Evolutionary conservation across 2,113 vertebrate species (phyloP), one percentile per base, ranked within the genome.

Genomic region (Sisor rabdophorus): DNA sequence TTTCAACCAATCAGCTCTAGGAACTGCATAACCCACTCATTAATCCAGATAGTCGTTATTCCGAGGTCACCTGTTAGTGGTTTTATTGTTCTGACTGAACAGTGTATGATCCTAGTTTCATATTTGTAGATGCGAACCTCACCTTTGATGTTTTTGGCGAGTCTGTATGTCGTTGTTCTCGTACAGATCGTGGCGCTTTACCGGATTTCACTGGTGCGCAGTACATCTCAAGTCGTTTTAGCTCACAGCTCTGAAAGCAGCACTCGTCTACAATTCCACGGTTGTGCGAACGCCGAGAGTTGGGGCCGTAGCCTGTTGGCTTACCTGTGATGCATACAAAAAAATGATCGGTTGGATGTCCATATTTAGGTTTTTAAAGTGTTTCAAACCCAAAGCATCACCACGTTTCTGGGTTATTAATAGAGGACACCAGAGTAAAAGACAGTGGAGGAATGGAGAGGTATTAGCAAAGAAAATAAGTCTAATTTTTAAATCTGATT

Each of bases 171-270:
- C 95, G 94, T 85, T 98, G 95, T 63, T 95, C 92, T 47, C 96
- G 95, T 87, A 96, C 91, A 7, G 95, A 97, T 52, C 95, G 94
- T 55, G 95, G 93, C 0, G 94, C 84, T 86, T 98, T 97, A 67
- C 91, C 88, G 9, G 95, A 89, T 85, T 98, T 98, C 83, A 93
- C 91, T 6, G 97, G 95, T 4, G 97, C 97, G 16, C 97, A 98
- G 85, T 99, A 99, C 96, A 98, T 98, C 92, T 99, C 97, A 85
- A 99, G 90, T 84, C 95, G 91, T 82, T 93, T 91, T 88, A 99
- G 93, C 85, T 98, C 96, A 83, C 97, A 99, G 81, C 95, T 98
- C 88, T 97, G 96, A 92, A 99, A 99, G 92, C 97, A 99, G 91
- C 97, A 99, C 83, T 99, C 97, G 2, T 99, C 94, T 89, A 98